phyloP scores from a whole-genome alignment of 2,113 vertebrate species.

The Nanorana parkeri region DNA sequence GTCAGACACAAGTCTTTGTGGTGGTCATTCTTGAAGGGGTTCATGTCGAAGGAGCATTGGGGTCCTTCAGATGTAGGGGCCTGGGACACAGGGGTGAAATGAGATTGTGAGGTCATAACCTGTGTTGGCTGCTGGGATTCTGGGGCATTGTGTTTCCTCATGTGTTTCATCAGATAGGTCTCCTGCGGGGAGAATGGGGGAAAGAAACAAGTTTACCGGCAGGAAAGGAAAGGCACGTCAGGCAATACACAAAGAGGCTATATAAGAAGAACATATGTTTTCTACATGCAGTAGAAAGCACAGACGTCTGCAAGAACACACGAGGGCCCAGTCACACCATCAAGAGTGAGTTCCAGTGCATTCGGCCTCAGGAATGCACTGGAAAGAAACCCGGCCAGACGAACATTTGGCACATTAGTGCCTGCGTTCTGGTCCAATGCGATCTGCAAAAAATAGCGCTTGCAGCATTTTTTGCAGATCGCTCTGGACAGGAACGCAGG shows the following conservation, averaged over 20 bases:
- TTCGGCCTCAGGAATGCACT: too few relatives aligned
- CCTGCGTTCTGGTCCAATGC: too few relatives aligned
- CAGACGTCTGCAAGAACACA: too few relatives aligned
- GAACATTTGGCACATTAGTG: too few relatives aligned
- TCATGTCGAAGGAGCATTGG: conserved; percentile 93
- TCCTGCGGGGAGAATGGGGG: conserved; percentile 74
- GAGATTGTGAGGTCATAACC: conserved; percentile 57
- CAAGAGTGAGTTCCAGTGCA: too few relatives aligned
- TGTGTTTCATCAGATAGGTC: conserved; percentile 98
- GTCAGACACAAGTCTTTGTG: conserved; percentile 98
- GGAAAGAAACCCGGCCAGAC: too few relatives aligned
- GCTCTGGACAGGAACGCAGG: too few relatives aligned
- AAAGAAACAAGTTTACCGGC: background rate
- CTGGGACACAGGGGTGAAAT: conserved; percentile 50
- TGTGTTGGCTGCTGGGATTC: conserved; percentile 72
- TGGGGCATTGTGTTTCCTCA: conserved; percentile 96
- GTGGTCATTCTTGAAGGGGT: conserved; percentile 92
- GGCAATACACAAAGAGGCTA: background rate
- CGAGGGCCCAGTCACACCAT: too few relatives aligned
- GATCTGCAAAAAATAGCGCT: too few relatives aligned
- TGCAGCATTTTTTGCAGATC: too few relatives aligned
- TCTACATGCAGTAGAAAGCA: too few relatives aligned
- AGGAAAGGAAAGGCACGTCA: background rate
- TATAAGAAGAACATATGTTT: too few relatives aligned
- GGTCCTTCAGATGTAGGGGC: conserved; percentile 73